phyloP scores from a whole-genome alignment of 2,113 vertebrate species.

The Noturus placidus region DNA sequence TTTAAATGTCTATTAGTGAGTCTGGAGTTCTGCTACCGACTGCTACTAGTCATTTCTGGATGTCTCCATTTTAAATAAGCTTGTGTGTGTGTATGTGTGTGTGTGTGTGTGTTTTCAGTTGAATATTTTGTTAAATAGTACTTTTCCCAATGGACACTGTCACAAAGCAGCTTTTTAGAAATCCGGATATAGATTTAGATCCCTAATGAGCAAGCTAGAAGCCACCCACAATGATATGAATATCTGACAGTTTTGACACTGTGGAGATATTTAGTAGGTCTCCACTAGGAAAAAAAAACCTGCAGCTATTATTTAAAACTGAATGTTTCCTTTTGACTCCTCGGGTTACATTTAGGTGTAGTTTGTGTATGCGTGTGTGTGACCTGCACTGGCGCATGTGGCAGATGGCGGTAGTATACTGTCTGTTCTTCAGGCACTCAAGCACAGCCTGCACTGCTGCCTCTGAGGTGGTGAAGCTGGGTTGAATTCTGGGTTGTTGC shows the following conservation, averaged over 20 bases:
- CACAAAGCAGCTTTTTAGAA: too few species aligned
- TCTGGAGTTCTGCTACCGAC: background rate
- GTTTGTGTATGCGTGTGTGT: slow-evolving; percentile 29
- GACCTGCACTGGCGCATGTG: slow-evolving; percentile 96
- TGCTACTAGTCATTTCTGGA: background rate
- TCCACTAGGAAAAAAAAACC: background rate
- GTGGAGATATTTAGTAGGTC: background rate
- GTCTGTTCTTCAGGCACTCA: slow-evolving; percentile 90
- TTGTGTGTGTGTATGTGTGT: background rate
- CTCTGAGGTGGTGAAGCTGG: slow-evolving; percentile 84
- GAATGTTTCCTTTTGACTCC: background rate
- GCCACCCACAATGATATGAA: too few species aligned
- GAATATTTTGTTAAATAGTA: too few species aligned
- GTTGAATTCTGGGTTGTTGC: slow-evolving; percentile 74
- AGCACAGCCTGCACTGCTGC: slow-evolving; percentile 93
- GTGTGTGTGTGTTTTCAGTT: background rate
- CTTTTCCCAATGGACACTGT: too few species aligned
- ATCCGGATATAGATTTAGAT: too few species aligned
- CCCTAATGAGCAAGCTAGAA: too few species aligned
- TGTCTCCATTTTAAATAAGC: background rate
- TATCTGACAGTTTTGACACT: too few species aligned
- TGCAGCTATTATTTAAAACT: background rate
- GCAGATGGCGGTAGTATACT: slow-evolving; percentile 86
- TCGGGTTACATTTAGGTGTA: background rate
- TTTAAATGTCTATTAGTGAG: background rate